A percentile compares a stretch with the other conserved stretches of the same genome.
Conservation (phyloP, 2,797 vertebrate species). For the Semaprochilodus insignis region DNA sequence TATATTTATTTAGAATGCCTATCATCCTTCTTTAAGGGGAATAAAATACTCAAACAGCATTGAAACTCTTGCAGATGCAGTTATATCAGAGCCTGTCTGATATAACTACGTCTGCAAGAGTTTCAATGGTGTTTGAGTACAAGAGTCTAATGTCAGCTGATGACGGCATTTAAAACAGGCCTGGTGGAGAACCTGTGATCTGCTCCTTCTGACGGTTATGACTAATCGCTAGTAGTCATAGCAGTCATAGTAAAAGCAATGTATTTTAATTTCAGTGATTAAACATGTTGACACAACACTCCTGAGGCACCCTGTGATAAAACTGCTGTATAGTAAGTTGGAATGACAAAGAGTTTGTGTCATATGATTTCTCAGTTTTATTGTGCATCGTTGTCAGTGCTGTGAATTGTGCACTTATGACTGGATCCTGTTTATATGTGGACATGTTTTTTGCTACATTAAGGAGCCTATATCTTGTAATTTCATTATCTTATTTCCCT, state of each 20-base stretch:
- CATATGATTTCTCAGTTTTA: background rate
- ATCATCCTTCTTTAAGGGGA: too few relatives aligned
- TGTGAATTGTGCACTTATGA: background rate
- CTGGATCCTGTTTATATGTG: background rate
- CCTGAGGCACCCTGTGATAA: background rate
- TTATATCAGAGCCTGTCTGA: too few relatives aligned
- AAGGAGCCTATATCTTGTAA: too few relatives aligned
- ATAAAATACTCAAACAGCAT: background rate
- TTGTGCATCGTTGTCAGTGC: background rate
- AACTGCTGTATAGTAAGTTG: background rate
- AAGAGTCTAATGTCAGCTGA: background rate
- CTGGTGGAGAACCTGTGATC: too few relatives aligned
- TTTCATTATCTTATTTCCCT: too few relatives aligned
- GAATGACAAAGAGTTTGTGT: background rate
- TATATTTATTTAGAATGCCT: too few relatives aligned
- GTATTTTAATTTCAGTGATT: slow-evolving; percentile 14
- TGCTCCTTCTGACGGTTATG: too few relatives aligned
- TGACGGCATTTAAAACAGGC: background rate
- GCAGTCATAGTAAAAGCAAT: background rate
- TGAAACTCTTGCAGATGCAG: background rate
- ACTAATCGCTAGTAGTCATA: background rate
- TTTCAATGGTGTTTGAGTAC: too few relatives aligned
- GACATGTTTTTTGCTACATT: background rate
- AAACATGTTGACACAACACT: slow-evolving; percentile 13
- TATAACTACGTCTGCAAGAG: too few relatives aligned